Evolutionary conservation across 2,888 invertebrate species (phyloP), one percentile per base, ranked within the genome.

Genomic region (Diarsia dahlii): DNA sequence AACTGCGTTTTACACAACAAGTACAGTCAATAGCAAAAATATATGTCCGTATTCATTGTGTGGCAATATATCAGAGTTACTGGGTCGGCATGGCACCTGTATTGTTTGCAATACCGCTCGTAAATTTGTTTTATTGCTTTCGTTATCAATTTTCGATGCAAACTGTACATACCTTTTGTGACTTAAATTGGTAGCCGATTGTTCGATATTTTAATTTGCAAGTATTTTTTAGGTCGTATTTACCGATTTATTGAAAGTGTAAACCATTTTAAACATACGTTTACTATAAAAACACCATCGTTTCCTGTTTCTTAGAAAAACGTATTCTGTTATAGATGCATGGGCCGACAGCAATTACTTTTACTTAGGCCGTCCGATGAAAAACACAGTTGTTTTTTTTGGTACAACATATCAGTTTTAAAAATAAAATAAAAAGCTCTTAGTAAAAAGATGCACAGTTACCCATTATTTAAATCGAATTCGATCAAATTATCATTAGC

Each of bases 101-200:
- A 88, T 89, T 90, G 91, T 91, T 88, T 85, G 85, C 84, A 81
- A 84, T 80, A 82, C 75, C 78, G 85, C 82, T 86, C 90, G 87
- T 92, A 91, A 92, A 92, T 91, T 89, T 89, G 86, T 87, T 92
- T 92, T 91, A 92, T 92, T 87, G 89, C 80, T 76, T 78, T 79
- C 85, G 79, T 87, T 86, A 90, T 90, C 87, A 86, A 88, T 90
- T 88, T 84, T 81, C 78, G 63, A 66, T 81, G 70, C 76, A 80
- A 84, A 83, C 78, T 80, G 68, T 28, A 73, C 39, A 39, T 39
- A 52, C 71, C 77, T 82, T 87, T 81, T 82, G 73, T 70, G 64
- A 67, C 58, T 63, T 65, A 50, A 84, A 80, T 76, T 83, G 79
- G 78, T 70, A 73, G 69, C 18, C 70, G 50, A 52, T 78, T 78